Percentiles rank a stretch among this genome's conserved stretches.
Evolutionary conservation across 2,113 vertebrate species (phyloP).

Genomic region (Probosciger aterrimus): DNA sequence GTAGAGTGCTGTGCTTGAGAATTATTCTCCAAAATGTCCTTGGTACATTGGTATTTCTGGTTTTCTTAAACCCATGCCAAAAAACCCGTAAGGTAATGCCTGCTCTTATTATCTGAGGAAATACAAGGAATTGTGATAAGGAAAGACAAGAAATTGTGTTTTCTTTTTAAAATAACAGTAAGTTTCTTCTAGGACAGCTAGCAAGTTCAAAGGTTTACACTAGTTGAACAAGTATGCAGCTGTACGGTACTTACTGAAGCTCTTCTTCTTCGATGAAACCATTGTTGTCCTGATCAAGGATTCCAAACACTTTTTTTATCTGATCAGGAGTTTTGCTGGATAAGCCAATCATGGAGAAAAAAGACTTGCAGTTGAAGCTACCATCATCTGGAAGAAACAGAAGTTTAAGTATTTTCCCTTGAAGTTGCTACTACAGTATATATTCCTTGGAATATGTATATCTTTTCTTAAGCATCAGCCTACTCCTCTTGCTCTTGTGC

Average conservation of each 20-base stretch:
- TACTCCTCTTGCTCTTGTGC: not conserved
- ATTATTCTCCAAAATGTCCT: not conserved
- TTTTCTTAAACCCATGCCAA: not conserved
- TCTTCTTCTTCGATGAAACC: slow-evolving; percentile 86
- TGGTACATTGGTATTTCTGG: not conserved
- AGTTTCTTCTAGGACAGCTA: not conserved
- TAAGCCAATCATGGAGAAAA: slow-evolving; percentile 81
- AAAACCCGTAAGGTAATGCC: not conserved
- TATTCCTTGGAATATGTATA: not conserved
- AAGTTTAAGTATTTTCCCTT: not conserved
- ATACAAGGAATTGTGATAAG: not conserved
- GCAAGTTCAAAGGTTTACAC: not conserved
- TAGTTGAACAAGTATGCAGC: not conserved
- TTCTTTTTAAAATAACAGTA: not conserved
- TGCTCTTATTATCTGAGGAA: not conserved
- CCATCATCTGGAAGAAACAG: slow-evolving; percentile 75
- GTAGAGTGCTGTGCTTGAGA: not conserved
- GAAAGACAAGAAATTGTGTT: not conserved
- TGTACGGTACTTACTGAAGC: slow-evolving; percentile 74
- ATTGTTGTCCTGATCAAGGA: slow-evolving; percentile 86
- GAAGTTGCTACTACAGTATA: not conserved
- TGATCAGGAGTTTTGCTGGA: slow-evolving; percentile 71
- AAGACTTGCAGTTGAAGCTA: slow-evolving; percentile 80
- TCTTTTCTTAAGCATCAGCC: not conserved
- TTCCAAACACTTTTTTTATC: slow-evolving; percentile 77